phyloP scores from a whole-genome alignment of 2,113 vertebrate species.

The Dendropsophus ebraccatus region DNA sequence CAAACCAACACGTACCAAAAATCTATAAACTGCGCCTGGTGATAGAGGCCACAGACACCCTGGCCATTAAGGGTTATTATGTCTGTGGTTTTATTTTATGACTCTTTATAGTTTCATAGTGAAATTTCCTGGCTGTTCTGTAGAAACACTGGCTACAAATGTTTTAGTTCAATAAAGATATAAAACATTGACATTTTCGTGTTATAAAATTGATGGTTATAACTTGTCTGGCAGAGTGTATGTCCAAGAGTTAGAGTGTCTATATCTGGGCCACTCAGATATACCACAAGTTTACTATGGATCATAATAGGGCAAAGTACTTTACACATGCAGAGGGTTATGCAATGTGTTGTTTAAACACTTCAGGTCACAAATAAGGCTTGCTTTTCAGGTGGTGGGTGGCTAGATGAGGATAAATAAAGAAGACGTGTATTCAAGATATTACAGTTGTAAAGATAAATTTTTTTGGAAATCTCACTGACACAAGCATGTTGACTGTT shows the following conservation, averaged over 20 bases:
- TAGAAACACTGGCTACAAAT: neutral
- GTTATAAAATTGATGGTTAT: conserved; percentile 16
- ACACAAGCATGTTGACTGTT: no score
- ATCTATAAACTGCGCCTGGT: neutral
- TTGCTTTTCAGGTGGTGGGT: neutral
- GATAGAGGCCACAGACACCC: neutral
- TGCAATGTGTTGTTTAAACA: neutral
- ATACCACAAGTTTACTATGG: neutral
- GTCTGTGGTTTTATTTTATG: conserved; percentile 17
- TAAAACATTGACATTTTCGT: conserved; percentile 33
- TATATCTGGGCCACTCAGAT: neutral
- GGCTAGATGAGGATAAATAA: no score
- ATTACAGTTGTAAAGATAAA: neutral
- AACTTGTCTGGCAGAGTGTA: neutral
- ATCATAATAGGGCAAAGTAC: neutral
- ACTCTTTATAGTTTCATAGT: conserved; percentile 9
- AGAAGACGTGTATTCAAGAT: neutral
- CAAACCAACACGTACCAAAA: neutral
- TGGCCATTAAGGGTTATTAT: neutral
- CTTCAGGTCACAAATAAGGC: neutral
- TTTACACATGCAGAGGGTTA: neutral
- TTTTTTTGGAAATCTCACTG: no score
- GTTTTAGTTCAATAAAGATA: neutral
- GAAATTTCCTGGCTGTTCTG: neutral
- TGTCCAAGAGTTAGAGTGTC: neutral